phyloP scores from a whole-genome alignment of 2,113 vertebrate genomes.

The Mirza zaza region DNA sequence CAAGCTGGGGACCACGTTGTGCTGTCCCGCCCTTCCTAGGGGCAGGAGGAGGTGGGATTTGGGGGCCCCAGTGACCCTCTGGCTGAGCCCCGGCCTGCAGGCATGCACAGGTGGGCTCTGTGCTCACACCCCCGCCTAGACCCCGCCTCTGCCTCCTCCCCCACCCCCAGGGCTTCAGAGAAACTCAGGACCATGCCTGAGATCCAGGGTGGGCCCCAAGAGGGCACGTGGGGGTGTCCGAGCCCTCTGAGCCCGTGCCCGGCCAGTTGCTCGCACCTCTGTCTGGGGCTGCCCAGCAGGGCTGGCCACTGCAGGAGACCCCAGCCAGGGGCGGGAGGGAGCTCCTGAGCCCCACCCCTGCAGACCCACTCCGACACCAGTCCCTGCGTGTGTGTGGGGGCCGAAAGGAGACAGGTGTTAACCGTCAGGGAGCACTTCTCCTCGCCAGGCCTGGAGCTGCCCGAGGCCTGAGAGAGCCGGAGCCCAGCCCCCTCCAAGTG shows the following conservation, averaged over 20 bases:
- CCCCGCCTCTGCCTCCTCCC: not conserved
- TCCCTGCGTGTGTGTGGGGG: not conserved
- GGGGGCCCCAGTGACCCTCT: not conserved
- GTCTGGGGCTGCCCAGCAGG: not conserved
- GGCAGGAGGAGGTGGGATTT: not conserved
- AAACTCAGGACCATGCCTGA: not conserved
- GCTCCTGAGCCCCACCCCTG: not conserved
- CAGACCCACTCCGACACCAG: not conserved
- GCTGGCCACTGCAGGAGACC: not conserved
- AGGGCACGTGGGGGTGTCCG: too few relatives aligned
- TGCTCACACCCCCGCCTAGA: not conserved
- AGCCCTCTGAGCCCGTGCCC: too few relatives aligned
- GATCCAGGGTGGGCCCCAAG: not conserved
- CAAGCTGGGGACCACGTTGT: not conserved
- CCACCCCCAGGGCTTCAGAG: not conserved
- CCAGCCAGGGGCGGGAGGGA: too few relatives aligned
- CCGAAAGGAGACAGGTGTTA: too few relatives aligned
- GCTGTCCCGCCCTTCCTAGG: not conserved
- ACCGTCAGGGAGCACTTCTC: fast-evolving
- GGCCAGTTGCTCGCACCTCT: not conserved
- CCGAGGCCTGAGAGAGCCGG: not conserved
- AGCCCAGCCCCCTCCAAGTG: fast-evolving
- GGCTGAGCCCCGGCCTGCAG: not conserved
- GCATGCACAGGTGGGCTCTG: not conserved
- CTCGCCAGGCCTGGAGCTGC: not conserved